Base-by-base conservation (phyloP, 2,888 invertebrate genomes). In the Habroteleia sp. region DNA sequence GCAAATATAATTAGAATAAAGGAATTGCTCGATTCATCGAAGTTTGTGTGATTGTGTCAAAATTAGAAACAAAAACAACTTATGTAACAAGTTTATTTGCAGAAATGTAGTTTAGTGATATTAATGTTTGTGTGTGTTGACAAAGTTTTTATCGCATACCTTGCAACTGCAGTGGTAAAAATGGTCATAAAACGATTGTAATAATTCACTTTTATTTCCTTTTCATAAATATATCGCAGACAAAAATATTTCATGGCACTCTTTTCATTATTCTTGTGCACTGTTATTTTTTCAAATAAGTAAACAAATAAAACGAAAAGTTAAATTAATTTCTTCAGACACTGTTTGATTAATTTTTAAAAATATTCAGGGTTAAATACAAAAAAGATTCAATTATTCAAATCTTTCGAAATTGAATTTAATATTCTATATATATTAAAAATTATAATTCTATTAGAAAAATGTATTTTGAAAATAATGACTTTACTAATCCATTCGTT, bases 201-300 rank as follows among this genome's bases (percentile, higher is more conserved):
- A 63, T 63, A 63, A 23, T 63, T 63, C 63, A 63, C 27, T 42
- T 63, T 63, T 63, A 63, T 63, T 63, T 63, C 42, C 13, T 11
- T 37, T 50, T 25, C 44, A 25, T 48, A 23, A 23, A 31, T 63
- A 14, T 17, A 41, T 63, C 25, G 5, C 33, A 33, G 16, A 20
- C 62, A 29, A 25, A 62, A 48, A 31, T 60, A 48, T 37, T 48
- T 39, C 39, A 17, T 10, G 17, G 27, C 17, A 16, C 23, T 60
- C 17, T 46, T 25, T 27, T 27, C 13, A 8, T 33, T 27, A 13
- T 23, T 46, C 16, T 2, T 46, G 20, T 5, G 7, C 3, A 3
- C 8, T 29, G 8, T 35, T 13, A 27, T 17, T 25, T 54, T 39
- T 1, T 14, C 27, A n/a, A 39, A 23, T 39, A 39, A 39, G 33